A percentile compares a stretch with the other conserved stretches of the same genome.
phyloP scores from a whole-genome alignment of 2,113 vertebrate species.

The Syngnathoides biaculeatus region DNA sequence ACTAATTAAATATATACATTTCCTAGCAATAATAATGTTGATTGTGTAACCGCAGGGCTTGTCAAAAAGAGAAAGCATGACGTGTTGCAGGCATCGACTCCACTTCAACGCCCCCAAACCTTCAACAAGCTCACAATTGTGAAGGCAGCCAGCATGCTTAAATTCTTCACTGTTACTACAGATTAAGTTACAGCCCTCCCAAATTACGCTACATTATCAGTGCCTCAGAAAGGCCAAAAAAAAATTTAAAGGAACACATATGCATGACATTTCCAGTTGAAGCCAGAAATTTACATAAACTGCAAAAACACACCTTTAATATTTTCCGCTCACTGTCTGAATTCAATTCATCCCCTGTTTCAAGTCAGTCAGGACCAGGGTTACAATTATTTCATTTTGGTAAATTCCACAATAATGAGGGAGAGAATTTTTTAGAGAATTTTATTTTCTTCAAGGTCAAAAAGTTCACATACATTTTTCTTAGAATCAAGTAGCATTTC shows the following conservation, averaged over 20 bases:
- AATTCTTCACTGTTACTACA: constrained; percentile 50
- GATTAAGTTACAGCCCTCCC: constrained; percentile 36
- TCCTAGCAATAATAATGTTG: constrained; percentile 66
- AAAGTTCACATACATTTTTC: too few relatives aligned
- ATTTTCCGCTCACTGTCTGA: too few relatives aligned
- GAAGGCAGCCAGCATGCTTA: constrained; percentile 37
- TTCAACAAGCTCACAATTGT: constrained; percentile 50
- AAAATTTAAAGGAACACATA: constrained; percentile 18
- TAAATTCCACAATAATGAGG: too few relatives aligned
- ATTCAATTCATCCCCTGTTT: too few relatives aligned
- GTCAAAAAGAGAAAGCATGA: constrained; percentile 53
- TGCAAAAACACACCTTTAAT: too few relatives aligned
- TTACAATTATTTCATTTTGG: too few relatives aligned
- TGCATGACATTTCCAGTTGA: constrained; percentile 11
- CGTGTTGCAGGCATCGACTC: constrained; percentile 64
- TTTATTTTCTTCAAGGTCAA: too few relatives aligned
- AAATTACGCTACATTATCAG: constrained; percentile 13
- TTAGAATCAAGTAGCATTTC: too few relatives aligned
- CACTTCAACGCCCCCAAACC: constrained; percentile 60
- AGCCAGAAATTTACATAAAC: too few relatives aligned
- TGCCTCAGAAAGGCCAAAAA: constrained; percentile 16
- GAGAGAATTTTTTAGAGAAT: too few relatives aligned
- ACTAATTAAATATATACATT: constrained; percentile 74
- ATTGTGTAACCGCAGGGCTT: constrained; percentile 67
- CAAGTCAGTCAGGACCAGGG: too few relatives aligned